These are phyloP conservation scores for Brachystomella parvula DNA, from an alignment of 1,140 invertebrate genomes.

Conservation along the genomic window DNA sequence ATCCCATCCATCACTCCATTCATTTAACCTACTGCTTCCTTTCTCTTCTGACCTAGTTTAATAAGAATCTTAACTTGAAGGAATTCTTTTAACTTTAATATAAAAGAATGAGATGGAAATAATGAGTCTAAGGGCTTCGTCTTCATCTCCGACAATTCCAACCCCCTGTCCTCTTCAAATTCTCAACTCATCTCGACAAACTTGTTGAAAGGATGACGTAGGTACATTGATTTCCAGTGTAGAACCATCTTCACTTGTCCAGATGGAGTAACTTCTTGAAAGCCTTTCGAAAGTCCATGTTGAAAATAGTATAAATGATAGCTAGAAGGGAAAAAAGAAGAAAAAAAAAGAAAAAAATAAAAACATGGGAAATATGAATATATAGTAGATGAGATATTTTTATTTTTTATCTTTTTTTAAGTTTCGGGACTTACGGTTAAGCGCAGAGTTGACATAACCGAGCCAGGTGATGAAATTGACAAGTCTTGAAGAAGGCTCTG, in stretches of 20 bases:
- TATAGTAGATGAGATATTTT: too few species aligned
- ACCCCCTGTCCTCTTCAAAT: not conserved
- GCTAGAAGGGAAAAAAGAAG: slow-evolving; percentile 41
- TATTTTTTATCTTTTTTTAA: too few species aligned
- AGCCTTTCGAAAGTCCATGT: slow-evolving; percentile 87
- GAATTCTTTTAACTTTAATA: not conserved
- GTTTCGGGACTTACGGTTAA: slow-evolving; percentile 56
- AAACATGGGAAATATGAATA: too few species aligned
- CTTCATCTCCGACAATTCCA: too few species aligned
- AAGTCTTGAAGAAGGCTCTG: slow-evolving; percentile 64
- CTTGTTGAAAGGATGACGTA: not conserved
- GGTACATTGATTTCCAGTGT: not conserved
- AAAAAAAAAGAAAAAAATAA: not conserved
- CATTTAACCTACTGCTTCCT: not conserved
- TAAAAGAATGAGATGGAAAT: not conserved
- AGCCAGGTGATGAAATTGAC: slow-evolving; percentile 92
- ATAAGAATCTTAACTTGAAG: not conserved
- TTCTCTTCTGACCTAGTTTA: not conserved
- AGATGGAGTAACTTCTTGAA: slow-evolving; percentile 79
- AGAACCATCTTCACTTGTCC: slow-evolving; percentile 18
- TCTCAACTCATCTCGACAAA: not conserved
- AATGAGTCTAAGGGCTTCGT: not conserved
- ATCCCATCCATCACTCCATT: slow-evolving; percentile 1
- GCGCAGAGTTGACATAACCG: slow-evolving; percentile 93
- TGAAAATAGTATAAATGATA: slow-evolving; percentile 95